These are phyloP conservation scores for Bombus cullumanus DNA, from an alignment of 1,140 invertebrate species.

Conservation along the genomic window DNA sequence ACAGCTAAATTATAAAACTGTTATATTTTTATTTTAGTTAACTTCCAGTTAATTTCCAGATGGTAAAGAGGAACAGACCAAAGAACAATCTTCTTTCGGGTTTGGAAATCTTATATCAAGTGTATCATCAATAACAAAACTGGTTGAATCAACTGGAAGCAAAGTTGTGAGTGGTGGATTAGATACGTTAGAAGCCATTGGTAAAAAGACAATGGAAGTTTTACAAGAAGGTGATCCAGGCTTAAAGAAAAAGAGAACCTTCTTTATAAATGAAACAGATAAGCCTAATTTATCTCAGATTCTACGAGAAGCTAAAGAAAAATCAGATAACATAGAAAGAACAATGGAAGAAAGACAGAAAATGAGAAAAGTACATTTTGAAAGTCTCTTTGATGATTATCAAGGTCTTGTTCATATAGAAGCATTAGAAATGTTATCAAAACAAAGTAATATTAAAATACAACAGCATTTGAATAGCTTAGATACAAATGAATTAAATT, in stretches of 20 bases:
- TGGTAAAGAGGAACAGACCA: conserved; percentile 50
- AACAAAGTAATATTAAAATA: conserved; percentile 90
- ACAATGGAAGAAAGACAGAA: conserved; percentile 85
- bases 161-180: conserved; percentile 92
- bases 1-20: neutral
- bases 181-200: conserved; percentile 94
- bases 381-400: conserved; percentile 93
- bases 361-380: conserved; percentile 88
- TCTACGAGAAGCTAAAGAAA: conserved; percentile 92
- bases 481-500: conserved; percentile 83
- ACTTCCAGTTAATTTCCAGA: conserved; percentile 52
- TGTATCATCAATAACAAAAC: conserved; percentile 86
- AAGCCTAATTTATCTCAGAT: conserved; percentile 85
- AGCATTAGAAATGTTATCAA: conserved; percentile 94
- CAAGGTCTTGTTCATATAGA: conserved; percentile 94
- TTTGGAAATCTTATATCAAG: conserved; percentile 87
- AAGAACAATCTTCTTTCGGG: conserved; percentile 80
- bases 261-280: conserved; percentile 83
- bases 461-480: conserved; percentile 85
- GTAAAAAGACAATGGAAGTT: conserved; percentile 96
- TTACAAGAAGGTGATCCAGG: conserved; percentile 95
- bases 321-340: conserved; percentile 88
- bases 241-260: conserved; percentile 90
- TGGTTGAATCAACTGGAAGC: conserved; percentile 89
- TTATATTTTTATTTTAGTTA: conserved; percentile 16